Percentiles rank a stretch among this genome's conserved stretches.
Conservation (phyloP, 1,140 invertebrate genomes). For the Drosophila triauraria region DNA sequence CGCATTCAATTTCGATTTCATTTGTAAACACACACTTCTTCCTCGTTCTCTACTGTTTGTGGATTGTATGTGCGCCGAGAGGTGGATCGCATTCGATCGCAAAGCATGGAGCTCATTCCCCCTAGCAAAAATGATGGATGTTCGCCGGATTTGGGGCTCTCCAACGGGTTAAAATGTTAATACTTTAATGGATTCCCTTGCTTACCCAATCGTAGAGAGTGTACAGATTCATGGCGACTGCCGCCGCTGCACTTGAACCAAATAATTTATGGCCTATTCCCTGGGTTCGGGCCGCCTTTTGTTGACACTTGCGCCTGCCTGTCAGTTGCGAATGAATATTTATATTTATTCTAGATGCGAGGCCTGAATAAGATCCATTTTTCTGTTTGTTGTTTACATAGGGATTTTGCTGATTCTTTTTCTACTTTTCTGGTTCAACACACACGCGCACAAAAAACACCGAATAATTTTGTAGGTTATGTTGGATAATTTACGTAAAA, state of each 20-base stretch:
- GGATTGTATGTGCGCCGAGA: constrained; percentile 14
- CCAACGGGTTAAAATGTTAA: constrained; percentile 39
- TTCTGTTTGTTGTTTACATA: constrained; percentile 38
- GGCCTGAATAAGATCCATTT: constrained; percentile 15
- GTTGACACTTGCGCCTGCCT: constrained; percentile 67
- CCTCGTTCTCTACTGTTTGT: constrained; percentile 17
- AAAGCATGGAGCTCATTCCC: neutral
- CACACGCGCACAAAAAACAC: constrained; percentile 13
- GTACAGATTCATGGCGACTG: constrained; percentile 74
- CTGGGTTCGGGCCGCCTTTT: constrained; percentile 26
- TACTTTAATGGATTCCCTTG: constrained; percentile 20
- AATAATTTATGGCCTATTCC: constrained; percentile 50
- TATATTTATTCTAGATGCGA: constrained; percentile 18
- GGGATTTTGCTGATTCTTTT: constrained; percentile 18
- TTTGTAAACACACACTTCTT: constrained; percentile 59
- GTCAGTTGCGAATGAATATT: constrained; percentile 51
- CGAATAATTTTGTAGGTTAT: constrained; percentile 65
- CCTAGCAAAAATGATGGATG: constrained; percentile 25
- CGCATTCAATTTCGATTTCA: constrained; percentile 68
- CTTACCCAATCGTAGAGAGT: constrained; percentile 81
- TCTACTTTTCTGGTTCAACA: constrained; percentile 31
- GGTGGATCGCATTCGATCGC: constrained; percentile 4
- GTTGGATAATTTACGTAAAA: constrained; percentile 75
- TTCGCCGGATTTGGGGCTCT: neutral
- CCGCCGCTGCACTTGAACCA: constrained; percentile 39